These are phyloP conservation scores for Petromus typicus DNA, from an alignment of 2,113 vertebrate species.

Conservation along the genomic window DNA sequence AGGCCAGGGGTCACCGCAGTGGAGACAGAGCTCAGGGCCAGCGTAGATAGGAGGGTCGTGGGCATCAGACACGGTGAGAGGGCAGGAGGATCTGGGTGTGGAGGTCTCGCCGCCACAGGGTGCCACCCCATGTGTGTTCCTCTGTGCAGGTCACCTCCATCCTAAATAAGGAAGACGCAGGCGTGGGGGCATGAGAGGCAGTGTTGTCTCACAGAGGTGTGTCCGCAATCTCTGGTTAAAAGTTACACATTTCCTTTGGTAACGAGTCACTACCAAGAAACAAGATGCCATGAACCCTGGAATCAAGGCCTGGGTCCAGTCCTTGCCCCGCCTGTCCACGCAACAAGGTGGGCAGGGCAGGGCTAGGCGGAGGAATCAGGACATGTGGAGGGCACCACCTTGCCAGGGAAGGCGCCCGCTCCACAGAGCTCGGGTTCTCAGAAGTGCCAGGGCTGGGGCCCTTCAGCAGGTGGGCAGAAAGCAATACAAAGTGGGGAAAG, in stretches of 20 bases:
- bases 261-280: accelerated
- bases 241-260: not conserved
- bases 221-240: not conserved
- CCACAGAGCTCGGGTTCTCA: not conserved
- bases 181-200: not conserved
- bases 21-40: not conserved
- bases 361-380: too few species aligned
- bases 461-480: accelerated
- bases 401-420: not conserved
- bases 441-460: not conserved
- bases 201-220: not conserved
- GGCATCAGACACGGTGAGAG: not conserved
- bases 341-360: not conserved
- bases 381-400: not conserved
- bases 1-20: too few species aligned
- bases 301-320: not conserved
- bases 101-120: too few species aligned
- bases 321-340: not conserved
- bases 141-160: not conserved
- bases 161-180: not conserved
- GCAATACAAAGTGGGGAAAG: too few species aligned
- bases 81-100: not conserved
- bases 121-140: accelerated
- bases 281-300: accelerated
- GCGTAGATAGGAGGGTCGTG: not conserved